Evolutionary conservation across 2,888 invertebrate genomes (phyloP).

Genomic region (Oithona nana): DNA sequence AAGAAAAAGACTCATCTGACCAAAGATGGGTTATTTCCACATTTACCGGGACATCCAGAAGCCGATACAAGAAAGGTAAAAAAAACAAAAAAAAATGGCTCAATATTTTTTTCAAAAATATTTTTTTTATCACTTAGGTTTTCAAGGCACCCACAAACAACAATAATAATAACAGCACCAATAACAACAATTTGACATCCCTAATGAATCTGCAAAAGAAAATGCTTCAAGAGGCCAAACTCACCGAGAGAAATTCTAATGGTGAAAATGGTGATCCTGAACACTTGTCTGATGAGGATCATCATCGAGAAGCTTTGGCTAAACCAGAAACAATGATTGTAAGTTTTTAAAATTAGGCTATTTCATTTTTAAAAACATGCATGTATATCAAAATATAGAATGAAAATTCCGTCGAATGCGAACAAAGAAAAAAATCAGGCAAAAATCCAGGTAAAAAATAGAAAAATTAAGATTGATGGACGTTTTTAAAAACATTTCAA

Average conservation of each 20-base stretch:
- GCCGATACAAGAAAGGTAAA: neutral
- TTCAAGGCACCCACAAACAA: conserved; percentile 7
- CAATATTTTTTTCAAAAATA: neutral
- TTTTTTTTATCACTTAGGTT: neutral
- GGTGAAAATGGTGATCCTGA: neutral
- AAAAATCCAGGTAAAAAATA: too few species aligned
- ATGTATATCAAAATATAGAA: too few species aligned
- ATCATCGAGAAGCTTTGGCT: neutral
- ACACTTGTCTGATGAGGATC: neutral
- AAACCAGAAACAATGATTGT: neutral
- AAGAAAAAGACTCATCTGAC: conserved; percentile 14
- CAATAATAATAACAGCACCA: conserved; percentile 4
- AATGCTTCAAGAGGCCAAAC: neutral
- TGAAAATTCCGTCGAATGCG: too few species aligned
- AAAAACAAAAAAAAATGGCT: too few species aligned
- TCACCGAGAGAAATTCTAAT: neutral
- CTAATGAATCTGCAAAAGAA: conserved; percentile 4
- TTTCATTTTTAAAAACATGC: too few species aligned
- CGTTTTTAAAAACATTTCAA: too few species aligned
- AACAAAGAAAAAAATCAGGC: too few species aligned
- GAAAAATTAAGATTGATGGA: too few species aligned
- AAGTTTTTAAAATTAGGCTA: too few species aligned
- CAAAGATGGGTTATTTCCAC: conserved; percentile 3
- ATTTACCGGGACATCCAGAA: conserved; percentile 1
- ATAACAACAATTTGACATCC: neutral